Base-by-base conservation (phyloP, 1,140 invertebrate species). In the Potamilus streckersoni region DNA sequence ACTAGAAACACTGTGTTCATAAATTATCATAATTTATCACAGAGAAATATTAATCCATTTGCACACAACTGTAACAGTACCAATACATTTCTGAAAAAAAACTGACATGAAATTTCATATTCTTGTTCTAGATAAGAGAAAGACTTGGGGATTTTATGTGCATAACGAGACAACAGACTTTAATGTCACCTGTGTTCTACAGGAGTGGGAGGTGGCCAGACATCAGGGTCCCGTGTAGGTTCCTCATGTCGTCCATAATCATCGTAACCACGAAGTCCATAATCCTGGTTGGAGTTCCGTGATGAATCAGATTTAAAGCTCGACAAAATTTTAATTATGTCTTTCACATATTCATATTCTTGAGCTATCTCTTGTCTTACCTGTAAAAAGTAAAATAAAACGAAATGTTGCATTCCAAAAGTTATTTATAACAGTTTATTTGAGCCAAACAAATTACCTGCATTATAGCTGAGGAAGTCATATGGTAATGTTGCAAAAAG, bases 301-400 rank as follows among this genome's bases (percentile, higher is more conserved):
- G 71, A 75, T 38, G 79, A 73, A 55, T 91, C 88, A 20, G 91
- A 88, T 86, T 93, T 93, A 73, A 94, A 94, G 61, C 91, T 89
- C 20, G 89, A 91, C 73, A 97, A 89, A 15, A 94, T 94, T 73
- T 92, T 93, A 79, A 93, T 94, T 55, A 95, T 93, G 66, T 94
- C 93, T 90, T 97, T 97, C 1, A 99, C 93, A 88, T 96, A 94
- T 85, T 97, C 95, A 89, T 96, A 97, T 89, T 99, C 97, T 67
- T 93, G 92, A 49, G 93, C 93, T 83, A 99, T 95, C 89, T 96
- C 94, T 83, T 96, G 94, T 86, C 97, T 96, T 16, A 97, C 93
- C 95, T 96, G 63, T n/a, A 80, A 63, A 63, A 58, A 17, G 58
- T 20, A 38, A 61, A n/a, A 31, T 6, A 2, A 17, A 55, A 68